These are phyloP conservation scores for Dynastes maya DNA, from an alignment of 2,888 invertebrate species.

Conservation along the genomic window DNA sequence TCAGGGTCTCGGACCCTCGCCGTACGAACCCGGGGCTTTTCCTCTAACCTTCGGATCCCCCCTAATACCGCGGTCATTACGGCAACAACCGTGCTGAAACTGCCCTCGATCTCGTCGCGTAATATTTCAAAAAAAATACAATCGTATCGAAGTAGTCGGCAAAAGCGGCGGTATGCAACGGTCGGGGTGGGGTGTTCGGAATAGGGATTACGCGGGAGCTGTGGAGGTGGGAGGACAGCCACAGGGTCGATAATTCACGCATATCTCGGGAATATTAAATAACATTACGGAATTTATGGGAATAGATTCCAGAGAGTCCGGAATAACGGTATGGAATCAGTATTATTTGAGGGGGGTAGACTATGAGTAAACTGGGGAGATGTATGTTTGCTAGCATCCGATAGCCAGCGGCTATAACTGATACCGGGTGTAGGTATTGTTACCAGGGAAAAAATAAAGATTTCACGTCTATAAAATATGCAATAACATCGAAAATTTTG, in stretches of 20 bases:
- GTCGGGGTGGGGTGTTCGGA: neutral
- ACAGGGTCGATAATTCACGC: constrained; percentile 41
- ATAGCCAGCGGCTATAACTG: too few species aligned
- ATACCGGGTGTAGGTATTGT: neutral
- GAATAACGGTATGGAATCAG: neutral
- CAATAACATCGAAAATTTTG: too few species aligned
- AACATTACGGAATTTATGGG: constrained; percentile 43
- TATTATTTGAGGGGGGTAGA: neutral
- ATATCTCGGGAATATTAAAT: constrained; percentile 47
- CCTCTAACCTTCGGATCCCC: neutral
- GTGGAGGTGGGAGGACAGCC: neutral
- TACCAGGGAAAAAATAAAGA: neutral
- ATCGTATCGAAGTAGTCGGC: neutral
- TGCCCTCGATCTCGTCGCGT: neutral
- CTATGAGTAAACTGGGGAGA: neutral
- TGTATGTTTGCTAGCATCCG: neutral
- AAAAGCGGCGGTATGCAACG: neutral
- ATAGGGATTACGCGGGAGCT: too few species aligned
- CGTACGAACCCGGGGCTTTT: neutral
- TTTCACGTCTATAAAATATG: too few species aligned
- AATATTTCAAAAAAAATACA: constrained; percentile 34
- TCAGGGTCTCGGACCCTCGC: constrained; percentile 33
- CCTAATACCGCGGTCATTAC: neutral
- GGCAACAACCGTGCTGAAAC: neutral
- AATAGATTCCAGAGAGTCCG: constrained; percentile 7